A percentile compares a stretch with the other conserved stretches of the same genome.
Evolutionary conservation across 1,140 invertebrate species (phyloP).

Genomic region (Achroia grisella): DNA sequence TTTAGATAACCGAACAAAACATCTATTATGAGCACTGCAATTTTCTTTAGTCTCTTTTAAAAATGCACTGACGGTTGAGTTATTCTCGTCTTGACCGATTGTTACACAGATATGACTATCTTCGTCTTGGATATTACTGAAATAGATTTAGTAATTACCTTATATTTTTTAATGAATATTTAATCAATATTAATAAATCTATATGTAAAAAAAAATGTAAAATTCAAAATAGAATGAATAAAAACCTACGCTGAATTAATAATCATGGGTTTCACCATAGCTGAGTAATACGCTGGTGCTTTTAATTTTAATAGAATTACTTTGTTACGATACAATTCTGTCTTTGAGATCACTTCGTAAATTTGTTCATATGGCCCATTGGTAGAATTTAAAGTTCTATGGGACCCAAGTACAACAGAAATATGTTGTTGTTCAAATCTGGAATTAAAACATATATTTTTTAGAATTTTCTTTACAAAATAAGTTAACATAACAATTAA

Average conservation of each 20-base stretch:
- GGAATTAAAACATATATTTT: slow-evolving; percentile 21
- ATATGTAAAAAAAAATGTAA: too few relatives aligned
- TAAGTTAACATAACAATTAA: neutral
- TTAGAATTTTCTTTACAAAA: neutral
- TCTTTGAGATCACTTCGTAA: slow-evolving; percentile 71
- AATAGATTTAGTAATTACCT: slow-evolving; percentile 12
- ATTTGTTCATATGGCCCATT: slow-evolving; percentile 81
- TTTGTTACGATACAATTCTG: slow-evolving; percentile 69
- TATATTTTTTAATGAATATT: too few relatives aligned
- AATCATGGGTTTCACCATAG: slow-evolving; percentile 77
- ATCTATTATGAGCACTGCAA: slow-evolving; percentile 71
- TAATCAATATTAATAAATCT: too few relatives aligned
- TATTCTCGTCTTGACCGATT: slow-evolving; percentile 57
- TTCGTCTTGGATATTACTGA: slow-evolving; percentile 29
- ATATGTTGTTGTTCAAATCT: slow-evolving; percentile 77
- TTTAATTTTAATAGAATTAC: slow-evolving; percentile 76
- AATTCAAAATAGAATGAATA: neutral
- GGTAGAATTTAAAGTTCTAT: slow-evolving; percentile 71
- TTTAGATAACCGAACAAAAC: slow-evolving; percentile 60
- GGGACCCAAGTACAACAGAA: slow-evolving; percentile 78
- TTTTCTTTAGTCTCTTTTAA: slow-evolving; percentile 61
- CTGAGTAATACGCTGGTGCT: slow-evolving; percentile 69
- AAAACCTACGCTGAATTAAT: slow-evolving; percentile 59
- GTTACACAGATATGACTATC: slow-evolving; percentile 72
- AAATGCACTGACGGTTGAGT: slow-evolving; percentile 53